These are phyloP conservation scores for Nematopogon swammerdamellus DNA, from an alignment of 2,888 invertebrate genomes.

Conservation along the genomic window DNA sequence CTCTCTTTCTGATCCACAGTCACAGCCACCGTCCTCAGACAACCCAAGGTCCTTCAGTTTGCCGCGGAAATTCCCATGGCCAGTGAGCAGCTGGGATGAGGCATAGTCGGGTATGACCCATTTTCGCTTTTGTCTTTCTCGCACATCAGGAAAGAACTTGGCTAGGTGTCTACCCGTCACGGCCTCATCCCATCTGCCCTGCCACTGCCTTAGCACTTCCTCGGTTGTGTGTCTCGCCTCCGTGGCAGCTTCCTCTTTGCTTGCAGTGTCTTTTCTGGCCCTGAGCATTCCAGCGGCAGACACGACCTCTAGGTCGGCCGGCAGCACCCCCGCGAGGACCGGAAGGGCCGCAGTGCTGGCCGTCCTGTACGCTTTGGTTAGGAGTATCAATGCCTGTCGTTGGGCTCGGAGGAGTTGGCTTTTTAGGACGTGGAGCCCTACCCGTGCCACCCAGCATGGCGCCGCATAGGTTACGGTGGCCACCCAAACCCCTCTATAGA, in stretches of 20 bases:
- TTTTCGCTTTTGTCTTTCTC: slow-evolving; percentile 4
- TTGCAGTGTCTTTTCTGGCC: background rate
- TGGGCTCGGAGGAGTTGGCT: slow-evolving; percentile 5
- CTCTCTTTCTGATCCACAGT: slow-evolving; percentile 7
- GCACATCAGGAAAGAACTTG: slow-evolving; percentile 15
- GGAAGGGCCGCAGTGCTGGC: slow-evolving; percentile 14
- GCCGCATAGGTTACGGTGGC: background rate
- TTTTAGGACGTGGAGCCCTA: background rate
- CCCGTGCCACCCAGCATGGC: background rate
- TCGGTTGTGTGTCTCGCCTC: background rate
- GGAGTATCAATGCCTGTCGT: slow-evolving; percentile 9
- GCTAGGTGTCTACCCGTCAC: slow-evolving; percentile 11
- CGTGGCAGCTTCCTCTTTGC: background rate
- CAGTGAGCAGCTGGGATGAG: slow-evolving; percentile 12
- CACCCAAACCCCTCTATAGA: background rate
- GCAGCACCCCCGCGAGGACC: slow-evolving; percentile 16
- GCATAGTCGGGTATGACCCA: slow-evolving; percentile 16
- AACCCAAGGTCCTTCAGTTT: slow-evolving; percentile 10
- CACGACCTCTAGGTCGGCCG: slow-evolving; percentile 11
- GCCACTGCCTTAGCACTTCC: slow-evolving; percentile 10
- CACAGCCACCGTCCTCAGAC: slow-evolving; percentile 4
- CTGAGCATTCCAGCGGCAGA: background rate
- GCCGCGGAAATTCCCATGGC: slow-evolving; percentile 13
- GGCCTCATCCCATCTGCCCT: slow-evolving; percentile 10
- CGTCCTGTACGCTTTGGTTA: slow-evolving; percentile 17